Conservation (phyloP, 1,140 invertebrate species). For the Meloidogyne exigua region DNA sequence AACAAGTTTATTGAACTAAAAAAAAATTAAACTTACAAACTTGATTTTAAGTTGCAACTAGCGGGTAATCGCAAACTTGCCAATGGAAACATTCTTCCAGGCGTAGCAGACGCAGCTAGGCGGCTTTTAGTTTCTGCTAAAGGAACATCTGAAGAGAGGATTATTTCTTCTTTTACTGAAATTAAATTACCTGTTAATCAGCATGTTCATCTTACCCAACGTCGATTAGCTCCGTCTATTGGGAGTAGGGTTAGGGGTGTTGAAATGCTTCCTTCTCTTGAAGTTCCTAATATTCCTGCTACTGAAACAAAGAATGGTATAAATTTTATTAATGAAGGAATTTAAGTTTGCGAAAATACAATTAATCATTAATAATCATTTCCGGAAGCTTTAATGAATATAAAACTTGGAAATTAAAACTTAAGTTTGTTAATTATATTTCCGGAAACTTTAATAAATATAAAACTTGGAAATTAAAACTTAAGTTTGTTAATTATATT, state of each 20-base stretch:
- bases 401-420: no score
- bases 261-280: conserved; percentile 44
- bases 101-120: conserved; percentile 11
- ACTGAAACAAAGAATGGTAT: neutral
- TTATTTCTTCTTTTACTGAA: conserved; percentile 6
- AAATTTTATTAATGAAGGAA: neutral
- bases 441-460: no score
- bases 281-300: conserved; percentile 44
- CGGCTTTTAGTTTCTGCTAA: neutral
- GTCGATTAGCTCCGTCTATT: conserved; percentile 28
- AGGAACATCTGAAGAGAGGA: neutral
- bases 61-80: neutral
- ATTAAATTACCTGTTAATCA: conserved; percentile 19
- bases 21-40: neutral
- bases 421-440: no score
- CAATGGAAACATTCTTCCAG: conserved; percentile 7
- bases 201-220: conserved; percentile 48
- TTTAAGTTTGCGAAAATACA: no score
- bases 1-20: neutral
- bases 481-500: no score
- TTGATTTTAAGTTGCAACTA: neutral
- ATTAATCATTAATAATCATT: no score
- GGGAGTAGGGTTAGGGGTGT: conserved; percentile 39
- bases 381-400: no score
- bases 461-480: no score